phyloP scores from a whole-genome alignment of 2,797 vertebrate species.

The Mormyrus hasselquistii region DNA sequence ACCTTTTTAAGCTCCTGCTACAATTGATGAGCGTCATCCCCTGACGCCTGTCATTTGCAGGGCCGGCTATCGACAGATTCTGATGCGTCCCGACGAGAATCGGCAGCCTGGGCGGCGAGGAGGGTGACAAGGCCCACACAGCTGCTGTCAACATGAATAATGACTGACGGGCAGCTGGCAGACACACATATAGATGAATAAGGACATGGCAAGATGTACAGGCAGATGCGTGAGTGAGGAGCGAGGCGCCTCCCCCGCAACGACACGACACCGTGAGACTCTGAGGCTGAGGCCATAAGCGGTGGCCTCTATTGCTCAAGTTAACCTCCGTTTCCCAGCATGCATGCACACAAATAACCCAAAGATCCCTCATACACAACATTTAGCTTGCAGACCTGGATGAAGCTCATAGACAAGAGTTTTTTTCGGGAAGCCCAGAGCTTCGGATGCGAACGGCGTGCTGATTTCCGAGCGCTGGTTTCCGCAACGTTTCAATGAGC shows the following conservation, averaged over 20 bases:
- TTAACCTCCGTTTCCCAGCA: neutral
- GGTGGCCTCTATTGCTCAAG: neutral
- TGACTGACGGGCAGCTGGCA: constrained; percentile 10
- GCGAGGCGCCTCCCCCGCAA: neutral
- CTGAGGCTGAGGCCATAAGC: neutral
- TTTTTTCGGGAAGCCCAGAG: neutral
- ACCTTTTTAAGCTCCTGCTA: constrained; percentile 68
- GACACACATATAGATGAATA: neutral
- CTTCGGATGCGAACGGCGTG: neutral
- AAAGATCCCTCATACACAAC: neutral
- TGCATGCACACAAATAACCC: neutral
- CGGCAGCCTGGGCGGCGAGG: neutral
- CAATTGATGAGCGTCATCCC: constrained; percentile 68
- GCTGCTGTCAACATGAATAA: constrained; percentile 23
- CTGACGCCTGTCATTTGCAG: constrained; percentile 72
- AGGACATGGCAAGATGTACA: neutral
- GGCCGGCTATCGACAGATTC: constrained; percentile 58
- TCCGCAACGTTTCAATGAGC: neutral
- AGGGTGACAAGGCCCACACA: neutral
- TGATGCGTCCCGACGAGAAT: constrained; percentile 17
- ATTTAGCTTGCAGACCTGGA: neutral
- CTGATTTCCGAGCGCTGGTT: neutral
- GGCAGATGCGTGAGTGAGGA: neutral
- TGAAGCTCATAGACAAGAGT: neutral
- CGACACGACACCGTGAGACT: neutral